These are phyloP conservation scores for Tyrophagus putrescentiae DNA, from an alignment of 1,140 invertebrate species.

Conservation along the genomic window DNA sequence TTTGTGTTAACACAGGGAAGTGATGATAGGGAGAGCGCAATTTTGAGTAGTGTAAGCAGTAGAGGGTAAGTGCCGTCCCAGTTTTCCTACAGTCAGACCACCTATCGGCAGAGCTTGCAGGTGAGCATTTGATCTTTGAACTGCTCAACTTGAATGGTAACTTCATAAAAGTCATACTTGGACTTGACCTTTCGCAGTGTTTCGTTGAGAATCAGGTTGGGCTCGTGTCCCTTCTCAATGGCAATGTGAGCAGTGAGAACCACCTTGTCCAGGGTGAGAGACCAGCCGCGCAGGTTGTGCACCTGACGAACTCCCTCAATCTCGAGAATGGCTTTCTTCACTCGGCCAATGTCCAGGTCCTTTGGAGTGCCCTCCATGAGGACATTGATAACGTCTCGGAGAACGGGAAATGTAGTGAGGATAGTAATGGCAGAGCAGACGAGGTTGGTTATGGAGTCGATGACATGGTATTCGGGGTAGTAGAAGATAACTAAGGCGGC, in stretches of 20 bases:
- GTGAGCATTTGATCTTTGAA: slow-evolving; percentile 77
- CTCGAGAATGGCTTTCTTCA: slow-evolving; percentile 60
- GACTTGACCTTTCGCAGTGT: slow-evolving; percentile 59
- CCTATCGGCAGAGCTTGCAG: slow-evolving; percentile 76
- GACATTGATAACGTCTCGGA: slow-evolving; percentile 72
- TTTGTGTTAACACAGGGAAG: too few species aligned
- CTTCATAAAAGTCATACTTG: slow-evolving; percentile 85
- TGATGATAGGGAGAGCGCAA: too few species aligned
- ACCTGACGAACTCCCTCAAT: slow-evolving; percentile 75
- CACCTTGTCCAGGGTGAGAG: slow-evolving; percentile 82
- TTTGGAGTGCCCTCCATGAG: slow-evolving; percentile 74
- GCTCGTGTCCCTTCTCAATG: slow-evolving; percentile 46
- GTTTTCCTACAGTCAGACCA: too few species aligned
- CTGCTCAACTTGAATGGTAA: slow-evolving; percentile 95
- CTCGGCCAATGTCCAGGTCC: slow-evolving; percentile 52
- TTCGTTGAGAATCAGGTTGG: slow-evolving; percentile 61
- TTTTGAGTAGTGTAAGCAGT: too few species aligned
- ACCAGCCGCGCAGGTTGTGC: slow-evolving; percentile 92
- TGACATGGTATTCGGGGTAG: slow-evolving; percentile 69
- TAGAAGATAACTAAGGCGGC: slow-evolving; percentile 85
- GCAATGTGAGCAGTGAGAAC: slow-evolving; percentile 82
- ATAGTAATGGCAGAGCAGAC: slow-evolving; percentile 86
- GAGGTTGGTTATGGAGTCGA: slow-evolving; percentile 97
- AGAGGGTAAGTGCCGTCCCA: too few species aligned
- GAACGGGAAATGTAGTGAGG: slow-evolving; percentile 78